Percentiles rank a stretch among this genome's conserved stretches.
phyloP scores from a whole-genome alignment of 2,113 vertebrate species.

The Gorilla gorilla region DNA sequence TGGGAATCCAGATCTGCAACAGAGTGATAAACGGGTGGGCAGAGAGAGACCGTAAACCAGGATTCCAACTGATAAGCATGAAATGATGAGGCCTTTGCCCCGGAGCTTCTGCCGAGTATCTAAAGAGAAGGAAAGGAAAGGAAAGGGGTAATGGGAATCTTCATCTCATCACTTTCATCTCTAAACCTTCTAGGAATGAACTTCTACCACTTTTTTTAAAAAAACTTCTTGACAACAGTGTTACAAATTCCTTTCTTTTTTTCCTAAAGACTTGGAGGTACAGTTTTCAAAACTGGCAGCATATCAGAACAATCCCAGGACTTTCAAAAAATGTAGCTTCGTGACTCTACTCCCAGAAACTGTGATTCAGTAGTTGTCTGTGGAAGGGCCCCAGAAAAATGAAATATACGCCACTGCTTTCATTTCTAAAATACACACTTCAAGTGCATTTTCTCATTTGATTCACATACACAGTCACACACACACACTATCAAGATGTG shows the following conservation, averaged over 20 bases:
- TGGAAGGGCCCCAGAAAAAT: not conserved
- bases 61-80: not conserved
- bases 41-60: not conserved
- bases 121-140: not conserved
- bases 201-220: not conserved
- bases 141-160: not conserved
- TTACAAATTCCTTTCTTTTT: not conserved
- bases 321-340: not conserved
- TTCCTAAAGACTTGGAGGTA: not conserved
- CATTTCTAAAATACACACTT: not conserved
- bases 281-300: not conserved
- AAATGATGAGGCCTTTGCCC: not conserved
- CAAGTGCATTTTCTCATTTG: slow-evolving; percentile 15
- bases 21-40: not conserved
- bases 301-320: not conserved
- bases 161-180: not conserved
- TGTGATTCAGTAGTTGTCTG: not conserved
- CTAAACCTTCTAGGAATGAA: not conserved
- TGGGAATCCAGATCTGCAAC: not conserved
- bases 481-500: not conserved
- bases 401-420: not conserved
- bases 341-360: not conserved
- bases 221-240: slow-evolving; percentile 2
- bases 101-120: not conserved
- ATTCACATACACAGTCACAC: not conserved